Conservation (phyloP, 2,797 vertebrate species). For the Rhinatrema bivittatum region DNA sequence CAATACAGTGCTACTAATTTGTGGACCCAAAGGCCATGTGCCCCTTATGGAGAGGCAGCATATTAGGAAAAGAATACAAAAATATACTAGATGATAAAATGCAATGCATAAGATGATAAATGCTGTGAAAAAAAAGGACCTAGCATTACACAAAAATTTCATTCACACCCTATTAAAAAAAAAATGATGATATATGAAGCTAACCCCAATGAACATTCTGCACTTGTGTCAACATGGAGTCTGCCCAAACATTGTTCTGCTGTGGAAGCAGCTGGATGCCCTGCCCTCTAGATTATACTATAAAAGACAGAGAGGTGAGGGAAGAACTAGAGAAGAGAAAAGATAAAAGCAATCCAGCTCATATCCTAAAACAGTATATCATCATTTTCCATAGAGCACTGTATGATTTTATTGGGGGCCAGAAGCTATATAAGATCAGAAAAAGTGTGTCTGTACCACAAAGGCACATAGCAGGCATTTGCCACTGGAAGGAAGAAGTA, state of each 20-base stretch:
- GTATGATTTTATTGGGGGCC: background rate
- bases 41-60: too few species aligned
- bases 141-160: too few species aligned
- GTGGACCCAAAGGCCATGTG: too few species aligned
- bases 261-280: conserved; percentile 41
- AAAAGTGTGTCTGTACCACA: background rate
- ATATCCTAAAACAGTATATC: background rate
- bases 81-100: too few species aligned
- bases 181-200: background rate
- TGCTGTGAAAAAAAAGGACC: too few species aligned
- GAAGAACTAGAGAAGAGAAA: background rate
- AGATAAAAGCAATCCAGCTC: background rate
- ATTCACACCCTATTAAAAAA: background rate
- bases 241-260: conserved; percentile 34
- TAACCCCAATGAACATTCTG: conserved; percentile 23
- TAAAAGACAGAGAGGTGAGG: background rate
- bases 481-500: background rate
- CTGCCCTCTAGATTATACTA: conserved; percentile 33
- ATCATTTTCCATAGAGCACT: fast-evolving
- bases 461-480: background rate
- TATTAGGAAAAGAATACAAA: too few species aligned
- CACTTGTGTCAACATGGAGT: conserved; percentile 25
- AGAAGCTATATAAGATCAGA: background rate
- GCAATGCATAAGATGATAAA: too few species aligned
- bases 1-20: too few species aligned